Conservation (phyloP, 2,888 invertebrate genomes). For the Dendrolimus pini region DNA sequence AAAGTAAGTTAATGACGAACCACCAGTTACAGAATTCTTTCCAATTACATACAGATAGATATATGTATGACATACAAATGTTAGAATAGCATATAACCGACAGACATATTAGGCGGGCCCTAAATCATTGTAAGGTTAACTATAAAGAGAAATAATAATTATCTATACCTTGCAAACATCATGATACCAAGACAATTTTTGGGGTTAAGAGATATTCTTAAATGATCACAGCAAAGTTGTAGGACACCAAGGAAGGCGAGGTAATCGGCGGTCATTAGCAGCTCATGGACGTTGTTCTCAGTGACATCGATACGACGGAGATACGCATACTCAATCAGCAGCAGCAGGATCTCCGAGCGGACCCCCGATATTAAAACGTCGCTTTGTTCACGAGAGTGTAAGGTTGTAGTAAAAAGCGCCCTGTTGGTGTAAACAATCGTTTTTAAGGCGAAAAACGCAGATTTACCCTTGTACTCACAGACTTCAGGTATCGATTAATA, state of each 20-base stretch:
- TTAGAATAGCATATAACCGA: no score
- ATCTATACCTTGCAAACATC: slow-evolving; percentile 83
- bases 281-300: slow-evolving; percentile 86
- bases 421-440: slow-evolving; percentile 44
- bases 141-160: no score
- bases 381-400: slow-evolving; percentile 81
- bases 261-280: slow-evolving; percentile 92
- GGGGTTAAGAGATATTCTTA: slow-evolving; percentile 81
- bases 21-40: no score
- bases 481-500: no score
- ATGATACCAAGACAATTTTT: slow-evolving; percentile 91
- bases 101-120: no score
- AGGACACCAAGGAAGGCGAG: slow-evolving; percentile 89
- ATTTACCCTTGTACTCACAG: no score
- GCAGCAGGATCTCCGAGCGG: slow-evolving; percentile 84
- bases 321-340: slow-evolving; percentile 91
- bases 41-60: no score
- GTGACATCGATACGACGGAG: slow-evolving; percentile 85
- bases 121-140: no score
- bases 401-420: slow-evolving; percentile 88
- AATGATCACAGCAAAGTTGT: slow-evolving; percentile 86
- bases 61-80: no score
- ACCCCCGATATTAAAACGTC: slow-evolving; percentile 87
- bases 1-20: no score
- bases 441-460: no score